phyloP scores from a whole-genome alignment of 2,113 vertebrate genomes.

The Rafetus swinhoei region DNA sequence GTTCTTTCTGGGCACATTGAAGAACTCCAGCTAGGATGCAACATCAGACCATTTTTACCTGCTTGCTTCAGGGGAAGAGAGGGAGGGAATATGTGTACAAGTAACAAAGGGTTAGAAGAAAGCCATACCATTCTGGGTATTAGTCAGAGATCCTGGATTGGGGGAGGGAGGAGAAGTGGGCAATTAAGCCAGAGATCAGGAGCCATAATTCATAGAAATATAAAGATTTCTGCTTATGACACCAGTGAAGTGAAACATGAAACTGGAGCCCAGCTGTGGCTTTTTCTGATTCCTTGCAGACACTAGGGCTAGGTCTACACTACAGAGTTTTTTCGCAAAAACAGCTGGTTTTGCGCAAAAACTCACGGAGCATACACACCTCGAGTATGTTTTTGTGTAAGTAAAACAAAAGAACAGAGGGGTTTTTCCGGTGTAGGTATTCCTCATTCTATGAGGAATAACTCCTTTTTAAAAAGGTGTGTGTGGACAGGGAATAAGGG shows the following conservation, averaged over 20 bases:
- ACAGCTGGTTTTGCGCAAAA: too few species aligned
- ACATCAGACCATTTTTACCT: background rate
- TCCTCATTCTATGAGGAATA: too few species aligned
- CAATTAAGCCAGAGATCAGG: background rate
- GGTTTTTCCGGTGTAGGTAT: too few species aligned
- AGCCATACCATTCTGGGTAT: background rate
- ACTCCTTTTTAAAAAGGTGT: too few species aligned
- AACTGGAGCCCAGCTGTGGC: background rate
- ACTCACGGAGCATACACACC: too few species aligned
- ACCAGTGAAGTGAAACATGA: rapidly evolving
- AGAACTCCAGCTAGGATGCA: background rate
- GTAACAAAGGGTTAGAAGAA: background rate
- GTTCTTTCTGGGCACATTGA: background rate
- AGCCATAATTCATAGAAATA: background rate
- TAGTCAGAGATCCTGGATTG: background rate
- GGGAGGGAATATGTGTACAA: background rate
- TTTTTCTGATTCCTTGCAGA: background rate
- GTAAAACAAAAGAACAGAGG: too few species aligned
- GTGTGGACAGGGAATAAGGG: too few species aligned
- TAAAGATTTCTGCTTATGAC: background rate
- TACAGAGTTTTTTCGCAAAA: too few species aligned
- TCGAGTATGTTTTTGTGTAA: too few species aligned
- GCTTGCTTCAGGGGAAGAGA: background rate
- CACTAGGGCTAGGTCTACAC: too few species aligned
- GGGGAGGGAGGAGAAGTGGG: background rate